Evolutionary conservation across 92 coral and sea anemone species (phyloP), one percentile per base, ranked within the genome.

Genomic region (Parazoanthus darwini): DNA sequence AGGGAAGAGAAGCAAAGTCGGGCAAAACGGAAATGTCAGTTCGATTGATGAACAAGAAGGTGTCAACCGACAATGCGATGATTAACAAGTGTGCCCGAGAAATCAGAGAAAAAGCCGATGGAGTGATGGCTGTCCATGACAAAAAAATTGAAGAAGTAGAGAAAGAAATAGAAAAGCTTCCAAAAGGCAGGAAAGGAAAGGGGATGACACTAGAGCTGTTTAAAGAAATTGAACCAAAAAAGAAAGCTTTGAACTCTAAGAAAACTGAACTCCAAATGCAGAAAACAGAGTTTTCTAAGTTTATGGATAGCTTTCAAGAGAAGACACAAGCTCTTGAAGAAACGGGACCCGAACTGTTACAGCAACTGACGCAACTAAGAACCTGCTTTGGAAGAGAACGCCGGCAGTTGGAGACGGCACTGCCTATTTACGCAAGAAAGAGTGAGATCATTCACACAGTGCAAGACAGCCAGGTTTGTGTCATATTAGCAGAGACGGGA

Each of bases 401-500:
- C 29, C 90, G 67, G 22, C 90, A 95, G 82, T 84, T 95, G 26
- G 91, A 82, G 9, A 85, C 81, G 66, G 96, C 94, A 15, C 94
- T 97, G 38, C 99, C 99, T 5, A 92, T 97, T 72, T 97, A 97
- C 90, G 99, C 96, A 16, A 90, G 82, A 68, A 96, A 92, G 79
- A 86, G 89, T 29, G 88, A 75, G 11, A 94, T 97, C 65, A 65
- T 90, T 56, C 86, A 93, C 43, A 67, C 90, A 29, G 88, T 97
- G 56, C 79, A 81, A 82, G 81, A 89, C 29, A 88, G 92, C 78
- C 97, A 97, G 83, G 98, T 97, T 9, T 78, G 92, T 74, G 88
- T 97, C 70, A 86, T 97, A 70, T 72, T 97, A 39, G 99, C 98
- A 23, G 99, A 97, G 89, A 97, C 99, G 36, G 99, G 98, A 25